Evolutionary conservation across 2,797 vertebrate species (phyloP).

Genomic region (Argya squamiceps): DNA sequence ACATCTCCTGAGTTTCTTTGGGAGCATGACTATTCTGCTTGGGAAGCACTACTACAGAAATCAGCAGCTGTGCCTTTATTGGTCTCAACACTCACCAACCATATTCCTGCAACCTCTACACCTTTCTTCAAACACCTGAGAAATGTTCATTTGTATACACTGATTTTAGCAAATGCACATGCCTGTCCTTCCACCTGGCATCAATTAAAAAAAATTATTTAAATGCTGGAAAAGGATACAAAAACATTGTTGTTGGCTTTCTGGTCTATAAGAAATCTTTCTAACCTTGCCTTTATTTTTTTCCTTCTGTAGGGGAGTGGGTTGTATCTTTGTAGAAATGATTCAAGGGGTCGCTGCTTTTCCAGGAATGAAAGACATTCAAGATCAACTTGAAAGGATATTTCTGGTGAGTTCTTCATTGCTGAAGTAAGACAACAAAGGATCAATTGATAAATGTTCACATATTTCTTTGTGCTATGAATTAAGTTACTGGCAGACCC

Average conservation of each 20-base stretch:
- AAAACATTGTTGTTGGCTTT: background rate
- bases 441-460: background rate
- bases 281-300: background rate
- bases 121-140: background rate
- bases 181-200: background rate
- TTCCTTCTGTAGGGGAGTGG: constrained; percentile 86
- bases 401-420: constrained; percentile 87
- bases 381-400: constrained; percentile 97
- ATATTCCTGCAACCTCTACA: background rate
- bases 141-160: background rate
- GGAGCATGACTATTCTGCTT: background rate
- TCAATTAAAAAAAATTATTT: background rate
- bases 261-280: background rate
- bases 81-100: background rate
- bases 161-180: background rate
- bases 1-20: background rate
- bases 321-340: constrained; percentile 98
- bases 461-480: background rate
- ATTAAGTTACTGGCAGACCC: background rate
- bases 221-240: background rate
- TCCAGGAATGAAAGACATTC: constrained; percentile 98
- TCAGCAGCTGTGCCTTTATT: background rate
- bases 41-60: background rate
- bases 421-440: background rate
- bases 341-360: constrained; percentile 97